Evolutionary conservation across 2,888 invertebrate genomes (phyloP).

Genomic region (Schizotus pectinicornis): DNA sequence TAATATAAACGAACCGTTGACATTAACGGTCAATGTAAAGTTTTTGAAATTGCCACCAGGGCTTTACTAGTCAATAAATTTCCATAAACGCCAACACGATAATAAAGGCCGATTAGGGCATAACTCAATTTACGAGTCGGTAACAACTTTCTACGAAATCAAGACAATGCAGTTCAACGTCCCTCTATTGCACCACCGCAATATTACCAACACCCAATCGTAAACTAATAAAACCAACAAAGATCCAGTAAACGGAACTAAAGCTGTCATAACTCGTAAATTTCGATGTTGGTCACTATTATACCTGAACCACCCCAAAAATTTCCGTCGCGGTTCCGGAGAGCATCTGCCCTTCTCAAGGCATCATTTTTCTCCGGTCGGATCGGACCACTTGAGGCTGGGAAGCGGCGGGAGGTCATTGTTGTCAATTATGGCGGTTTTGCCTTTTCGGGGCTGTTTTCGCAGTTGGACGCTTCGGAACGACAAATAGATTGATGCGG

Average conservation of each 20-base stretch:
- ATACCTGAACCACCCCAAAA: conserved; percentile 16
- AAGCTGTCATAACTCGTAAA: conserved; percentile 46
- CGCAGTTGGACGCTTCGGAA: conserved; percentile 51
- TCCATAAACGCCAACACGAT: conserved; percentile 27
- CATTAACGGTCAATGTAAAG: no score
- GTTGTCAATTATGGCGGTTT: conserved; percentile 49
- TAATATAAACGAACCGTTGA: no score
- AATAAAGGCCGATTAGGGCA: conserved; percentile 25
- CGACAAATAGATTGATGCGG: conserved; percentile 21
- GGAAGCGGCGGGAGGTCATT: conserved; percentile 48
- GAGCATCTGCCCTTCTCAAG: conserved; percentile 43
- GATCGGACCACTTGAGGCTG: conserved; percentile 43
- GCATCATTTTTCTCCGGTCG: not conserved
- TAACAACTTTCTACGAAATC: conserved; percentile 14
- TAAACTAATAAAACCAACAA: conserved; percentile 39
- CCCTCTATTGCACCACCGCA: not conserved
- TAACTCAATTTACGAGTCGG: conserved; percentile 21
- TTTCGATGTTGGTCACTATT: conserved; percentile 27
- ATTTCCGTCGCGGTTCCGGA: conserved; percentile 14
- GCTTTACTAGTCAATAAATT: conserved; percentile 26
- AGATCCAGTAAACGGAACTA: conserved; percentile 30
- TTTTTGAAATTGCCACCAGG: no score
- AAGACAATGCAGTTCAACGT: conserved; percentile 22
- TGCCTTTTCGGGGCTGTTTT: conserved; percentile 54
- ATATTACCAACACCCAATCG: conserved; percentile 24